Evolutionary conservation across 53 echinoderm and acorn worm species (phyloP), one percentile per base, ranked within the genome.

Genomic region (Stichopus horrens): DNA sequence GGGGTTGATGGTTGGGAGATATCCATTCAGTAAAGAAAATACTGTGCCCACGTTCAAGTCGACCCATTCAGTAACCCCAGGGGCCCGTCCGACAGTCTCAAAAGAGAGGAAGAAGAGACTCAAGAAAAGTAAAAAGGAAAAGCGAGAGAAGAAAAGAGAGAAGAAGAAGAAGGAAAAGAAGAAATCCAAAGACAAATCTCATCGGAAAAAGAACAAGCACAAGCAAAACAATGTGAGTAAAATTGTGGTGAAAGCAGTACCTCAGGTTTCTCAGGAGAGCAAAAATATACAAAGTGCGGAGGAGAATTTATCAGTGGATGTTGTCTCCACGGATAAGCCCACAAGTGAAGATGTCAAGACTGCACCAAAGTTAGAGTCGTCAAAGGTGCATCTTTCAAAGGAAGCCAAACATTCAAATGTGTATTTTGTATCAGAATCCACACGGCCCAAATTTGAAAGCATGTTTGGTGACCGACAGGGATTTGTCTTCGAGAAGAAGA

Each of bases 101-200:
- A 94, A 94, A 66, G 93, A 94, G 52, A 92, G 91, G 86, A 94
- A 91, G 54, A 89, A 89, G 85, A 89, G 91, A 71, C 89, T 92
- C 77, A 94, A 94, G 77, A 93, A 93, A 66, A 89, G 88, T 74
- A 94, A 94, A 75, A 90, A 90, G 58, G 93, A 93, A 60, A 91
- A 95, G 56, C 86, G 88, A 76, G 91, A 94, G 58, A 92, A 90
- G 51, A 76, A 87, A 1, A 85, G 58, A 66, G 93, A 93, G 66
- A 88, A 91, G 54, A 79, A 86, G 51, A 91, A 85, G 68, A 83
- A 90, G 18, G 74, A 90, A 55, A 88, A 91, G 9, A 84, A 88
- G 63, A 86, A 90, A 55, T 74, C 51, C n/a, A 84, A 91, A 58
- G 89, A 89, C 7, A 79, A 89, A 20, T 76, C 76, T 4, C 75